A percentile compares a stretch with the other conserved stretches of the same genome.
phyloP scores from a whole-genome alignment of 2,797 vertebrate species.

The Toxotes lorentzi region DNA sequence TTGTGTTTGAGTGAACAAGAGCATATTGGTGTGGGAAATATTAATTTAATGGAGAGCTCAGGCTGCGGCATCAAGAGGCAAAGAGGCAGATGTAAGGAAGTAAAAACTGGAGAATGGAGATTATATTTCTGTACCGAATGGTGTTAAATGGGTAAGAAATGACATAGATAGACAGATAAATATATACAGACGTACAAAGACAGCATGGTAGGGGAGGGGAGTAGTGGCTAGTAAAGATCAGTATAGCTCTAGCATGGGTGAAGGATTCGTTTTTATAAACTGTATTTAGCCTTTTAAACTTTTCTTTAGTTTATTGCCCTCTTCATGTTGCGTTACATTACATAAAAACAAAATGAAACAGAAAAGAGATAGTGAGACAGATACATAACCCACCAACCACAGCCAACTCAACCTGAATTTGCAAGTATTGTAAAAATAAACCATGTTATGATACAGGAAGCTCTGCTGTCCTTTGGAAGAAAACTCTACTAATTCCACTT shows the following conservation, averaged over 20 bases:
- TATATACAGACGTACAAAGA: not conserved
- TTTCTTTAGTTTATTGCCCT: not conserved
- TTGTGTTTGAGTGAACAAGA: conserved; percentile 55
- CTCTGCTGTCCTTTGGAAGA: too few species aligned
- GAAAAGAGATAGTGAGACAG: not conserved
- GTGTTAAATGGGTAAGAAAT: conserved; percentile 6
- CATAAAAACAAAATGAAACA: not conserved
- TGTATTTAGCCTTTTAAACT: not conserved
- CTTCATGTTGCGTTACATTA: not conserved
- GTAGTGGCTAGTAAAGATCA: not conserved
- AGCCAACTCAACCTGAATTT: not conserved
- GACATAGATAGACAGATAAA: not conserved
- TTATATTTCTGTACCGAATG: not conserved
- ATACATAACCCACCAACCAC: not conserved
- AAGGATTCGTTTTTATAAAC: not conserved
- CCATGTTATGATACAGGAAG: not conserved
- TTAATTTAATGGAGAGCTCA: conserved; percentile 50
- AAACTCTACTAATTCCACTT: not conserved
- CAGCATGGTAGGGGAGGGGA: not conserved
- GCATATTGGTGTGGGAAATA: conserved; percentile 37
- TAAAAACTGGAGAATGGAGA: conserved; percentile 11
- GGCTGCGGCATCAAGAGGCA: conserved; percentile 27
- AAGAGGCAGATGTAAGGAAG: conserved; percentile 23
- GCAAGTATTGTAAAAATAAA: not conserved
- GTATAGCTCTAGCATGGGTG: not conserved